Percentiles rank a stretch among this genome's conserved stretches.
These are phyloP conservation scores for Limnephilus auricula DNA, from an alignment of 2,888 invertebrate species.

Conservation along the genomic window DNA sequence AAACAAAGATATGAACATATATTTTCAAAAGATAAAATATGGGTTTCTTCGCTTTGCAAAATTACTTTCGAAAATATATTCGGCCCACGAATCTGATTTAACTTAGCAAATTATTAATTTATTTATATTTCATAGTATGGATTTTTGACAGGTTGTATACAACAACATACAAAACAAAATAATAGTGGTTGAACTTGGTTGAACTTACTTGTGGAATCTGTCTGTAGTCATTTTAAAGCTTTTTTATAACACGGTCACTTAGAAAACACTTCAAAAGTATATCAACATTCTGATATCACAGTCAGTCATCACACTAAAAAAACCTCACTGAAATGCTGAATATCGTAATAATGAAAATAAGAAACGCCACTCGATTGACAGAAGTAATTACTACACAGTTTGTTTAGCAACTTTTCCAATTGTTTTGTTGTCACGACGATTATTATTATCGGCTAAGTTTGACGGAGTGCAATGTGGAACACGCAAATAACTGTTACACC, in stretches of 20 bases:
- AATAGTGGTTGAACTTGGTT: background rate
- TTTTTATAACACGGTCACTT: slow-evolving; percentile 66
- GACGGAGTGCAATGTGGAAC: slow-evolving; percentile 53
- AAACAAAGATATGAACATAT: slow-evolving; percentile 19
- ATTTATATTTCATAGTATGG: background rate
- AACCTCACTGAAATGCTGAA: slow-evolving; percentile 35
- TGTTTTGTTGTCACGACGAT: slow-evolving; percentile 57
- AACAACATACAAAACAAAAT: background rate
- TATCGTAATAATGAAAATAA: slow-evolving; percentile 24
- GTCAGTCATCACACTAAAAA: slow-evolving; percentile 60
- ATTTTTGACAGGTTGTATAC: background rate
- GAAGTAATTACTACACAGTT: slow-evolving; percentile 8
- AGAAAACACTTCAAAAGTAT: slow-evolving; percentile 57
- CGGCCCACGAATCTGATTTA: background rate
- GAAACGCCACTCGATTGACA: slow-evolving; percentile 18
- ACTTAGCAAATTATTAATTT: no score
- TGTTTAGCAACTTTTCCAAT: slow-evolving; percentile 55
- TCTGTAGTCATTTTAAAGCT: slow-evolving; percentile 77
- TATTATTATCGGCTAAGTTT: slow-evolving; percentile 29
- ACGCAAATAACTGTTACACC: slow-evolving; percentile 62
- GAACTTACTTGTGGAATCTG: slow-evolving; percentile 81
- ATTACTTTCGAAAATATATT: background rate
- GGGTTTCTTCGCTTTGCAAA: background rate
- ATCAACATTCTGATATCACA: slow-evolving; percentile 60
- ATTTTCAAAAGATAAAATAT: slow-evolving; percentile 8